phyloP scores from a whole-genome alignment of 2,888 invertebrate genomes.

The Leptinotarsa peninsularis region DNA sequence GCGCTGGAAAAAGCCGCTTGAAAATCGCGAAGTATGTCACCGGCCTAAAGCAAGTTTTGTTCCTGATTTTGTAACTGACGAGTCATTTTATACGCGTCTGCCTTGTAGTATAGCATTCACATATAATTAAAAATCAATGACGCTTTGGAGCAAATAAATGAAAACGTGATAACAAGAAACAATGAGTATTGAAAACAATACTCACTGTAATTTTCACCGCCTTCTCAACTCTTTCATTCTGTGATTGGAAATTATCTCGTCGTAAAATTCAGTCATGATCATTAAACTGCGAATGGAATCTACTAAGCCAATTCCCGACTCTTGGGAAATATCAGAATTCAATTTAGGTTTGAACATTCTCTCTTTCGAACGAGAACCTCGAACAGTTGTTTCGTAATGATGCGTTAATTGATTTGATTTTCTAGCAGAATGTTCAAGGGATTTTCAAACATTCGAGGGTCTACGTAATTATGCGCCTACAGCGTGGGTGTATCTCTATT shows the following conservation, averaged over 20 bases:
- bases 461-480: neutral
- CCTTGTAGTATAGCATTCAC: too few species aligned
- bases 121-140: too few species aligned
- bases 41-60: too few species aligned
- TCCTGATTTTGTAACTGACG: too few species aligned
- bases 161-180: too few species aligned
- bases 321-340: neutral
- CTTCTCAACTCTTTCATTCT: too few species aligned
- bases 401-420: constrained; percentile 26
- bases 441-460: constrained; percentile 18
- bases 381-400: constrained; percentile 23
- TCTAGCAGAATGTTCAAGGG: constrained; percentile 22
- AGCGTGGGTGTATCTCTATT: neutral
- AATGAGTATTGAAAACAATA: too few species aligned
- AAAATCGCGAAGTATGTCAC: too few species aligned
- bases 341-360: neutral
- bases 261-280: neutral
- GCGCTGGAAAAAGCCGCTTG: too few species aligned
- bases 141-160: too few species aligned
- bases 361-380: neutral
- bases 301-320: neutral
- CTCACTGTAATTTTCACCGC: too few species aligned
- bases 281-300: neutral
- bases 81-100: too few species aligned
- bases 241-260: neutral